These are phyloP conservation scores for Netelia virgata DNA, from an alignment of 2,888 invertebrate species.

Conservation along the genomic window DNA sequence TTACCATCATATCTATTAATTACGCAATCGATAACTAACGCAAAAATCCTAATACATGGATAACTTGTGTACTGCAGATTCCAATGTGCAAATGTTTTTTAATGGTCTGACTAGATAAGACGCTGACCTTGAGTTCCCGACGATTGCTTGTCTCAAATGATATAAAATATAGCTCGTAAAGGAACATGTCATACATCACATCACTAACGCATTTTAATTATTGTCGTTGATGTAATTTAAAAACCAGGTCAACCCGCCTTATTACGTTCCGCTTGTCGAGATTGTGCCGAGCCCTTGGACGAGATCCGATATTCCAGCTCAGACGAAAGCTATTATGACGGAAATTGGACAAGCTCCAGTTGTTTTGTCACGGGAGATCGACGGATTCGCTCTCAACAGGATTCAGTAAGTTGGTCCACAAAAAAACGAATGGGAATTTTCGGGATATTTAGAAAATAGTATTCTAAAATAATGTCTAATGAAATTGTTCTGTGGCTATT, in stretches of 20 bases:
- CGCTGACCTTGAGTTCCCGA: slow-evolving; percentile 20
- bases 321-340: slow-evolving; percentile 92
- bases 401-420: slow-evolving; percentile 89
- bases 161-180: slow-evolving; percentile 1
- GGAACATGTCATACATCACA: background rate
- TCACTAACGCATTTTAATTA: background rate
- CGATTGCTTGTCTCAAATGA: background rate
- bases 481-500: slow-evolving; percentile 37
- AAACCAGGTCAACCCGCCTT: slow-evolving; percentile 94
- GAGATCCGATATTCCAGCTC: slow-evolving; percentile 90
- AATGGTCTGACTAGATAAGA: slow-evolving; percentile 36
- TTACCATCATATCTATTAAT: slow-evolving; percentile 26
- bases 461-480: background rate
- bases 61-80: background rate
- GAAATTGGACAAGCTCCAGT: slow-evolving; percentile 97
- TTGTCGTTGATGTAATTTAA: background rate
- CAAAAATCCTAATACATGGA: background rate
- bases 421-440: too few relatives aligned
- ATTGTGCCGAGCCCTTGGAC: slow-evolving; percentile 98
- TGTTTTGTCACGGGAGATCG: slow-evolving; percentile 93
- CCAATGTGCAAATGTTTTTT: background rate
- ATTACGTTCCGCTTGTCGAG: slow-evolving; percentile 97
- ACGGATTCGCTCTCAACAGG: slow-evolving; percentile 97
- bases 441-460: slow-evolving; percentile 2
- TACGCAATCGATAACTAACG: slow-evolving; percentile 39